phyloP scores from a whole-genome alignment of 1,140 invertebrate species.

The Ylistrum balloti region DNA sequence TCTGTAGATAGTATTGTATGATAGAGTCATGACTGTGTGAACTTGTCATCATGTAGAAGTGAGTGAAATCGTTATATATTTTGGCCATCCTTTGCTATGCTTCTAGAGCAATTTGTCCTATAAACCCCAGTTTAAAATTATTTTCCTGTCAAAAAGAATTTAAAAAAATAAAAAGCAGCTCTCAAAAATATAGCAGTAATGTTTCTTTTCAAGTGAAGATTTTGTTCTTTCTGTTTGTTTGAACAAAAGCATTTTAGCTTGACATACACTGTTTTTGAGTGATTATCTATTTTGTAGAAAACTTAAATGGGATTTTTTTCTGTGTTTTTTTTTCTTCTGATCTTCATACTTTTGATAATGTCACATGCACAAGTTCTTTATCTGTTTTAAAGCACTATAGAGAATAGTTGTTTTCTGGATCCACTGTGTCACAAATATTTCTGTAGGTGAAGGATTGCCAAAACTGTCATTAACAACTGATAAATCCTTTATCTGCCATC shows the following conservation, averaged over 20 bases:
- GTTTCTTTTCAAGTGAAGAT: neutral
- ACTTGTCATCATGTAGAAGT: neutral
- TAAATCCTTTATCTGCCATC: neutral
- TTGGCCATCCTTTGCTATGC: constrained; percentile 32
- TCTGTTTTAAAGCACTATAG: neutral
- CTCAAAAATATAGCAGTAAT: neutral
- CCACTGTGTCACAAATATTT: neutral
- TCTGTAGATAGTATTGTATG: no score
- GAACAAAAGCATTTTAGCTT: neutral
- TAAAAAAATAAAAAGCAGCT: neutral
- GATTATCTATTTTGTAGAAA: neutral
- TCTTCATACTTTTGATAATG: constrained; percentile 40
- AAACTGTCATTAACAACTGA: neutral
- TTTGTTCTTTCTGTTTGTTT: neutral
- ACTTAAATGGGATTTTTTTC: neutral
- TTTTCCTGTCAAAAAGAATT: neutral
- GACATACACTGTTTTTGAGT: neutral
- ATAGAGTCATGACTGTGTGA: neutral
- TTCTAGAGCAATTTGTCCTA: neutral
- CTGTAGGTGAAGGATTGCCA: neutral
- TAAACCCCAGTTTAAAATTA: neutral
- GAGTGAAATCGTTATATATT: neutral
- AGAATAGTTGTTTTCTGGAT: neutral
- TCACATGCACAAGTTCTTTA: neutral
- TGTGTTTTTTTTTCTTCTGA: neutral